A percentile compares a stretch with the other conserved stretches of the same genome.
Evolutionary conservation across 2,888 invertebrate species (phyloP).

Genomic region (Hirtodrosophila confusa): DNA sequence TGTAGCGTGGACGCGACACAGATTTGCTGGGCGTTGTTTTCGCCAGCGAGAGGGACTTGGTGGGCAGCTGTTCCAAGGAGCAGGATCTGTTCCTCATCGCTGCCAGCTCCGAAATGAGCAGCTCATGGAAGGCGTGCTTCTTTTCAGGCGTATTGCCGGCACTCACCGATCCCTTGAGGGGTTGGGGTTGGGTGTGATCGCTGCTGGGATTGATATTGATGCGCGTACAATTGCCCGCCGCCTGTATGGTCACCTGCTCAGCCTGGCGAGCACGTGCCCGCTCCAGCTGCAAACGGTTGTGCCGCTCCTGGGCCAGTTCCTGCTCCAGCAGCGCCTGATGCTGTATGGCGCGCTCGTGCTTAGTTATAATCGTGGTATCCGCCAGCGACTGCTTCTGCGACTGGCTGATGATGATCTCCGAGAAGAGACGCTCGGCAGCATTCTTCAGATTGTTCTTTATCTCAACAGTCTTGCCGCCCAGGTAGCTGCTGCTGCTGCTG

Average conservation of each 20-base stretch:
- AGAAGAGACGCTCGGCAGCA: constrained; percentile 83
- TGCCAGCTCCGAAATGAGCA: constrained; percentile 89
- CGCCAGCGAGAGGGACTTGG: constrained; percentile 43
- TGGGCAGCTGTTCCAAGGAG: constrained; percentile 81
- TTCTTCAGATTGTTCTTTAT: constrained; percentile 83
- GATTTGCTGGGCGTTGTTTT: constrained; percentile 47
- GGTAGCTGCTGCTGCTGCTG: constrained; percentile 52
- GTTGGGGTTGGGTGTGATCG: constrained; percentile 13
- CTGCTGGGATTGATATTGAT: constrained; percentile 71
- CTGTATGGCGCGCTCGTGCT: constrained; percentile 80
- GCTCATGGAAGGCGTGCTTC: constrained; percentile 86
- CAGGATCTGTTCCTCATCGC: constrained; percentile 86
- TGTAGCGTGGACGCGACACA: constrained; percentile 65
- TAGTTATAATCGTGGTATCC: constrained; percentile 76
- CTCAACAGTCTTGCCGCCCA: constrained; percentile 81
- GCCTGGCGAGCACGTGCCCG: constrained; percentile 13
- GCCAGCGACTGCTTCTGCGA: constrained; percentile 67
- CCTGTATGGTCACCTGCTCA: constrained; percentile 56
- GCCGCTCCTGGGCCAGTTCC: constrained; percentile 57
- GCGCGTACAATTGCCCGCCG: constrained; percentile 75
- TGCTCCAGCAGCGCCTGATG: constrained; percentile 72
- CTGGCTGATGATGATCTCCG: constrained; percentile 83
- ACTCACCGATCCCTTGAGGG: constrained; percentile 60
- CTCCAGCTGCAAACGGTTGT: constrained; percentile 38
- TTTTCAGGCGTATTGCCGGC: constrained; percentile 81